These are phyloP conservation scores for Typhlichthys subterraneus DNA, from an alignment of 2,797 vertebrate species.

Conservation along the genomic window DNA sequence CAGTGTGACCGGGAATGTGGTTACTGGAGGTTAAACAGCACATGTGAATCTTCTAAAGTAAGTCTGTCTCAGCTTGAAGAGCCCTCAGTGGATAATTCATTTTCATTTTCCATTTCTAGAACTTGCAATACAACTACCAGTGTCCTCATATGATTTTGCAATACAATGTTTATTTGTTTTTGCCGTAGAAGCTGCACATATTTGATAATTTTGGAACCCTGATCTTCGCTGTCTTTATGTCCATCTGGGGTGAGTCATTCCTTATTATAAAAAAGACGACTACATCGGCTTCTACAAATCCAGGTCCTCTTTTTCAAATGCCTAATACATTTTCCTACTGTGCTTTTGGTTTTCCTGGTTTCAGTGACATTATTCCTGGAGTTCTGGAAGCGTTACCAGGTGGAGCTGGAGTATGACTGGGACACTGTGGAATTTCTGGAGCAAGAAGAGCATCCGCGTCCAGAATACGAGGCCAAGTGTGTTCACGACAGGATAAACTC, in stretches of 20 bases:
- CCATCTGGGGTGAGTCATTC: constrained; percentile 88
- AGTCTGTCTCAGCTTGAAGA: constrained; percentile 28
- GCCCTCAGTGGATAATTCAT: neutral
- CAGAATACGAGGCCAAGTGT: constrained; percentile 90
- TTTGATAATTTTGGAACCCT: constrained; percentile 96
- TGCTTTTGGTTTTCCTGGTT: constrained; percentile 11
- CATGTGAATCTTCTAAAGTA: constrained; percentile 92
- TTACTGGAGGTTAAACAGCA: constrained; percentile 90
- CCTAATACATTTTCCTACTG: constrained; percentile 11
- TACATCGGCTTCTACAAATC: neutral
- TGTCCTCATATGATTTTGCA: neutral
- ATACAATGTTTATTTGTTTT: constrained; percentile 9
- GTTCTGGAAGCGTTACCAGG: constrained; percentile 93
- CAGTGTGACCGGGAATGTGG: constrained; percentile 88
- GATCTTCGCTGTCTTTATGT: constrained; percentile 95
- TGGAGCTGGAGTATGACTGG: constrained; percentile 91
- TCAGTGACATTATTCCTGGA: constrained; percentile 91
- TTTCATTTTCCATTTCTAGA: neutral
- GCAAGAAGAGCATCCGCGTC: constrained; percentile 87
- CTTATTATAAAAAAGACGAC: neutral
- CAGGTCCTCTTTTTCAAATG: neutral
- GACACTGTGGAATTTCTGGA: constrained; percentile 91
- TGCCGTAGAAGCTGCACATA: constrained; percentile 89
- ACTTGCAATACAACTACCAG: neutral
- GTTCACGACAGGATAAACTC: constrained; percentile 83